phyloP scores from a whole-genome alignment of 2,113 vertebrate genomes.

The Lophotis ruficrista region DNA sequence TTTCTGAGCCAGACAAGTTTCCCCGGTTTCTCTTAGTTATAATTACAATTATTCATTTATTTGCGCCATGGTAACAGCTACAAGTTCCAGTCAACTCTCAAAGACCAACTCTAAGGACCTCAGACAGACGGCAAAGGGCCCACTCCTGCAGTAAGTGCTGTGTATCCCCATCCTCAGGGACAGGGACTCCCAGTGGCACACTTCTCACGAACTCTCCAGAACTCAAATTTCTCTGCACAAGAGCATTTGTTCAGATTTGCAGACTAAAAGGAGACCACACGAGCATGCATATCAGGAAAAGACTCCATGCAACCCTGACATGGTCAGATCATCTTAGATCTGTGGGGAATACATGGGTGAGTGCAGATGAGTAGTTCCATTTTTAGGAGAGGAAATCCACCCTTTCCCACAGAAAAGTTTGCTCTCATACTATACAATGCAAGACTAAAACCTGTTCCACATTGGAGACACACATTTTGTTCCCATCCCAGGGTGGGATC shows the following conservation, averaged over 20 bases:
- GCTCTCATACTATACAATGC: not conserved
- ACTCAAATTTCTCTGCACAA: not conserved
- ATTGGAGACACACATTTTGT: not conserved
- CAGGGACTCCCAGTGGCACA: rapidly evolving
- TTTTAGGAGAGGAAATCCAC: not conserved
- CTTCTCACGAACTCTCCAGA: not conserved
- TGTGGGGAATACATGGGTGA: not conserved
- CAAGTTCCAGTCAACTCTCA: not conserved
- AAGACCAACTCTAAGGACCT: not conserved
- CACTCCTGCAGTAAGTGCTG: rapidly evolving
- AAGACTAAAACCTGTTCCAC: not conserved
- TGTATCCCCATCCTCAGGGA: not conserved
- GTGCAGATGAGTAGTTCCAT: not conserved
- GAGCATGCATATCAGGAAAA: not conserved
- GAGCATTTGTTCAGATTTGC: not conserved
- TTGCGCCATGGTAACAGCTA: not conserved
- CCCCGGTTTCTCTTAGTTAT: not conserved
- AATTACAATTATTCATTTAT: not conserved
- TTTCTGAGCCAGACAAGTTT: not conserved
- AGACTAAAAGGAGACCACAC: not conserved
- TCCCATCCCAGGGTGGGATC: not conserved
- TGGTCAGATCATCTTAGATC: not conserved
- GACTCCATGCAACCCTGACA: not conserved
- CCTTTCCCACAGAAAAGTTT: not conserved
- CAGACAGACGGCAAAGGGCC: not conserved